A percentile compares a stretch with the other conserved stretches of the same genome.
phyloP scores from a whole-genome alignment of 2,113 vertebrate genomes.

The Fukomys damarensis region DNA sequence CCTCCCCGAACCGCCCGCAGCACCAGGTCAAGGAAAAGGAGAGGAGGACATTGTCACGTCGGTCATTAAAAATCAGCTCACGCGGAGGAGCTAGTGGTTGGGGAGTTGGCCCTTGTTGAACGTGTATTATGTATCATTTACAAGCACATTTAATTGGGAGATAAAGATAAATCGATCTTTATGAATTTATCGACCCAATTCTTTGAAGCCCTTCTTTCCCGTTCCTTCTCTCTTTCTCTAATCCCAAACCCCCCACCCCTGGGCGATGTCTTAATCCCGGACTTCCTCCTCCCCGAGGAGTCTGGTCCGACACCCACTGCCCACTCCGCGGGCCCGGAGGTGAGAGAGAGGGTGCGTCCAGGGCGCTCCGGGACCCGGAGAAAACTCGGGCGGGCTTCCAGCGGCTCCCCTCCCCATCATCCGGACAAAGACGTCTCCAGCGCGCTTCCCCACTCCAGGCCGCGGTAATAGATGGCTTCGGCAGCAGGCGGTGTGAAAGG shows the following conservation, averaged over 20 bases:
- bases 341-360: neutral
- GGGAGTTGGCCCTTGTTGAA: conserved; percentile 67
- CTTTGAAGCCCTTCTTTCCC: conserved; percentile 61
- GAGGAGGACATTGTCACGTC: conserved; percentile 15
- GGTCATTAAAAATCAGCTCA: conserved; percentile 56
- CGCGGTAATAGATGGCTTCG: conserved; percentile 74
- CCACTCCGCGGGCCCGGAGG: neutral
- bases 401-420: neutral
- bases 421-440: conserved; percentile 73
- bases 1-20: neutral
- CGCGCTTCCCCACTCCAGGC: conserved; percentile 66
- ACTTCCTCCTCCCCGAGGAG: neutral
- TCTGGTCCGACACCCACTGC: neutral
- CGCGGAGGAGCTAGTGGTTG: conserved; percentile 54
- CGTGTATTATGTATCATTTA: conserved; percentile 76
- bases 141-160: conserved; percentile 84
- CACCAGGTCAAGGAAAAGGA: neutral
- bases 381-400: neutral
- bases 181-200: conserved; percentile 79
- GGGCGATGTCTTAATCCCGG: conserved; percentile 52
- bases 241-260: neutral
- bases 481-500: conserved; percentile 77
- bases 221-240: neutral
- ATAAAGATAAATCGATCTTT: conserved; percentile 85
- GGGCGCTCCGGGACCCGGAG: neutral